Percentiles rank a stretch among this genome's conserved stretches.
phyloP scores from a whole-genome alignment of 2,888 invertebrate species.

The Pollenia griseotomentosa region DNA sequence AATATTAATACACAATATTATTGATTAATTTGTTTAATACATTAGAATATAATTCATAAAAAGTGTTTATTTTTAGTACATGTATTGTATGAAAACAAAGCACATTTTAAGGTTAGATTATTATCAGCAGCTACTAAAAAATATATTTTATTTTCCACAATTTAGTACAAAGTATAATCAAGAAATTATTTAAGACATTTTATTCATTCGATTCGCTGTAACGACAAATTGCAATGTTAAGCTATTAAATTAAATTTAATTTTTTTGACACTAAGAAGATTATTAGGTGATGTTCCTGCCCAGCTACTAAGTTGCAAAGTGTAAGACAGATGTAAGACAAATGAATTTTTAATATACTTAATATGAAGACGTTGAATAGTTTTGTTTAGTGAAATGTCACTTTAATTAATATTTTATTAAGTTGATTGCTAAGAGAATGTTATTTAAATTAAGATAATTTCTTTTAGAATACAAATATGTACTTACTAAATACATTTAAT shows the following conservation, averaged over 20 bases:
- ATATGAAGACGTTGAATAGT: not conserved
- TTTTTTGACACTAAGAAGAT: conserved; percentile 15
- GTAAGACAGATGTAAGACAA: not conserved
- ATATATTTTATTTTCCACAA: not conserved
- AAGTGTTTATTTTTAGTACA: not conserved
- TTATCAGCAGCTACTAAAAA: not conserved
- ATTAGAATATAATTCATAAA: not conserved
- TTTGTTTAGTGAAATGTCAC: not conserved
- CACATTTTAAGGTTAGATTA: conserved; percentile 8
- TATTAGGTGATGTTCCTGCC: not conserved
- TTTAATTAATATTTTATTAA: not conserved
- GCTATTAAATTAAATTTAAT: not conserved
- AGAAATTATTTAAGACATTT: too few relatives aligned
- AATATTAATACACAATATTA: not conserved
- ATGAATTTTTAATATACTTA: not conserved
- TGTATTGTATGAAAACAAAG: not conserved
- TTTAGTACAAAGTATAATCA: not conserved
- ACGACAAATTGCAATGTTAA: conserved; percentile 5
- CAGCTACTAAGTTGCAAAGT: not conserved
- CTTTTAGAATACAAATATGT: too few relatives aligned
- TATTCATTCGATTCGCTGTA: not conserved
- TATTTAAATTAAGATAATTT: too few relatives aligned
- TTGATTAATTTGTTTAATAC: conserved; percentile 12
- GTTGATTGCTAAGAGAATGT: too few relatives aligned
- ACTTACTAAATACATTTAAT: too few relatives aligned